These are phyloP conservation scores for Hypsopygia costalis DNA, from an alignment of 2,888 invertebrate genomes.

Conservation along the genomic window DNA sequence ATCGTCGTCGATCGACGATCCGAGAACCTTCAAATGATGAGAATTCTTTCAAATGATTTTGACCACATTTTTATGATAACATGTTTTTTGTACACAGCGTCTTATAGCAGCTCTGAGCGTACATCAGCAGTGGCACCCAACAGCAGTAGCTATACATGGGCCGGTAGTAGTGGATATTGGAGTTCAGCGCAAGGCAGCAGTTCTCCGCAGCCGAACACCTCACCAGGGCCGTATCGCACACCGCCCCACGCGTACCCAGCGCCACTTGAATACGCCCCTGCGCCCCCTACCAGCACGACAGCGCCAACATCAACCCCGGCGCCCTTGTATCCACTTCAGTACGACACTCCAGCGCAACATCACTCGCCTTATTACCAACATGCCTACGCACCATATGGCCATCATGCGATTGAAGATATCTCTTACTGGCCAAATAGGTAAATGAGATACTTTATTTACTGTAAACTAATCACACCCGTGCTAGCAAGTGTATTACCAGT, in stretches of 20 bases:
- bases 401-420: constrained; percentile 72
- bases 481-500: too few relatives aligned
- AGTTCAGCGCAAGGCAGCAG: constrained; percentile 57
- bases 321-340: constrained; percentile 66
- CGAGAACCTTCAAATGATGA: too few relatives aligned
- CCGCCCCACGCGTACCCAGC: constrained; percentile 71
- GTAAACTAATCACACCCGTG: too few relatives aligned
- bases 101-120: constrained; percentile 62
- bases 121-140: constrained; percentile 50
- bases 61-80: too few relatives aligned
- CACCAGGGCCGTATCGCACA: constrained; percentile 67
- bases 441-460: too few relatives aligned
- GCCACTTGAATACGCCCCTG: constrained; percentile 61
- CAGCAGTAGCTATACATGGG: constrained; percentile 64
- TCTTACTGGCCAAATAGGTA: constrained; percentile 75
- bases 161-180: constrained; percentile 65
- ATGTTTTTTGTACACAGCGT: constrained; percentile 41
- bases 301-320: constrained; percentile 55
- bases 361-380: constrained; percentile 73
- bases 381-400: constrained; percentile 70
- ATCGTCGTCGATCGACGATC: too few relatives aligned
- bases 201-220: constrained; percentile 62
- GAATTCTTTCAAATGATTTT: too few relatives aligned
- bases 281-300: constrained; percentile 48
- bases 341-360: constrained; percentile 62